A percentile compares a stretch with the other conserved stretches of the same genome.
phyloP scores from a whole-genome alignment of 2,797 vertebrate genomes.

The Buphagus erythrorhynchus region DNA sequence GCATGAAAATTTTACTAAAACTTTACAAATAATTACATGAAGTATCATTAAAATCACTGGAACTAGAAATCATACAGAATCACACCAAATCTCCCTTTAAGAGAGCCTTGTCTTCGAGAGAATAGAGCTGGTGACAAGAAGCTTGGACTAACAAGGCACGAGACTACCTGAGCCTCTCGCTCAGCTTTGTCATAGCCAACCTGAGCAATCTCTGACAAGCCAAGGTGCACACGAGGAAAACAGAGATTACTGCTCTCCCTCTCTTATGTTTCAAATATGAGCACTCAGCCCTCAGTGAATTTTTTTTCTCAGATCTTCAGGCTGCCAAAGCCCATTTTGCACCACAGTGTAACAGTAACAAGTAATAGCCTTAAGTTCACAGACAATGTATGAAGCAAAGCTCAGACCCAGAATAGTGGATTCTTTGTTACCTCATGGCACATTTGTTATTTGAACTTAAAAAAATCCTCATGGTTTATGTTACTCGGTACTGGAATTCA shows the following conservation, averaged over 20 bases:
- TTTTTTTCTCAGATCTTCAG: not conserved
- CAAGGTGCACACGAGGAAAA: not conserved
- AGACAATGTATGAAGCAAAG: not conserved
- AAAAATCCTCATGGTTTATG: not conserved
- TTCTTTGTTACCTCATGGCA: not conserved
- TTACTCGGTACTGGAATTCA: constrained; percentile 7
- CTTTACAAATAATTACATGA: not conserved
- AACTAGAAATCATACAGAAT: not conserved
- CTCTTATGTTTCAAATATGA: not conserved
- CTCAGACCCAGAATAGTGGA: not conserved
- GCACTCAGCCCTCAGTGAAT: not conserved
- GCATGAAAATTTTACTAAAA: not conserved
- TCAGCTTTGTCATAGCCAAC: not conserved
- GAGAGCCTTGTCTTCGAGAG: not conserved
- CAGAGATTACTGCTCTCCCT: not conserved
- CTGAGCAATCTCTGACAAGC: not conserved
- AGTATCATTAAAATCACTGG: not conserved
- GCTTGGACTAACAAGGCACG: not conserved
- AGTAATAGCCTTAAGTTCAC: not conserved
- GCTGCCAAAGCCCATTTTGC: not conserved
- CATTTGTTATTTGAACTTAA: not conserved
- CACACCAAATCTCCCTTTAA: not conserved
- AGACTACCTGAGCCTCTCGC: not conserved
- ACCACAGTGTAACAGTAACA: not conserved
- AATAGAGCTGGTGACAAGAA: not conserved